phyloP scores from a whole-genome alignment of 2,113 vertebrate species.

The human (Homo sapiens) region DNA sequence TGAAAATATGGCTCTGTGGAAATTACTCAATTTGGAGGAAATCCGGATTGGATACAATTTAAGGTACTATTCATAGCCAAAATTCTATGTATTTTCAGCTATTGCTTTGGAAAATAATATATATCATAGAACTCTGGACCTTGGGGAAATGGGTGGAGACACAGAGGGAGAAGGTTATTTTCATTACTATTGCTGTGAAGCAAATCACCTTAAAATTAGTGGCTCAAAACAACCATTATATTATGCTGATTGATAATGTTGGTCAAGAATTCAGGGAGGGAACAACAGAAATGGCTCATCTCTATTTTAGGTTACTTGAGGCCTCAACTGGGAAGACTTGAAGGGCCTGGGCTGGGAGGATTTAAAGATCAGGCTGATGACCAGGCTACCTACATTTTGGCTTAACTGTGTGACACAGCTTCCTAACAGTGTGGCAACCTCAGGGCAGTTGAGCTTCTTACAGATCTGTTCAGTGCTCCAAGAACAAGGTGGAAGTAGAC shows the following conservation, averaged over 20 bases:
- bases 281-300: background rate
- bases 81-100: background rate
- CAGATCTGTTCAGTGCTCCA: background rate
- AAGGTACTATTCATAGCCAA: background rate
- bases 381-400: rapidly evolving
- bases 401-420: background rate
- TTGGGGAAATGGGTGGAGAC: background rate
- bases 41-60: background rate
- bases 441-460: background rate
- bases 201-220: background rate
- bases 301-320: background rate
- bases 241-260: rapidly evolving
- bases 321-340: background rate
- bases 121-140: background rate
- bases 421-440: background rate
- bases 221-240: background rate
- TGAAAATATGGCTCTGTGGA: background rate
- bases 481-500: background rate
- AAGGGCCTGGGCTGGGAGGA: background rate
- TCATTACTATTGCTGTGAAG: background rate
- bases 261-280: background rate
- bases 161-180: background rate
- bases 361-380: background rate
- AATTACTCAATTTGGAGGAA: background rate
- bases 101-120: background rate